Evolutionary conservation across 2,888 invertebrate species (phyloP).

Genomic region (Cephus rjabovi): DNA sequence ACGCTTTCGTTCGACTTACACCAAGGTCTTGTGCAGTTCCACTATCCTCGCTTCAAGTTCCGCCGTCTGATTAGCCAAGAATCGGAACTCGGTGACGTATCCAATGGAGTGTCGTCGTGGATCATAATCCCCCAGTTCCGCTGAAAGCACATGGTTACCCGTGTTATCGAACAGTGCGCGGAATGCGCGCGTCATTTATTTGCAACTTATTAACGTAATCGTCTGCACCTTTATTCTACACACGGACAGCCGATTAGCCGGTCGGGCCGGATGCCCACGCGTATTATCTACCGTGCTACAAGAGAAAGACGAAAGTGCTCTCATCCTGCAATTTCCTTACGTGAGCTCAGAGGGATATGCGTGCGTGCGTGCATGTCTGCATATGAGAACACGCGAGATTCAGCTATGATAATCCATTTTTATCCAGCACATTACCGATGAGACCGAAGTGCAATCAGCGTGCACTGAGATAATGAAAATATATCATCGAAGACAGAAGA

Average conservation of each 20-base stretch:
- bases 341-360: background rate
- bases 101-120: constrained; percentile 87
- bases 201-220: constrained; percentile 31
- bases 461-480: background rate
- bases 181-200: constrained; percentile 25
- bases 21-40: constrained; percentile 88
- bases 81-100: constrained; percentile 95
- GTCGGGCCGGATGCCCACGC: constrained; percentile 29
- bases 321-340: constrained; percentile 32
- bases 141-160: constrained; percentile 69
- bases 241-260: constrained; percentile 14
- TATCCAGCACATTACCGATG: background rate
- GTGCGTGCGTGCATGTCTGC: background rate
- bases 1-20: constrained; percentile 71
- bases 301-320: constrained; percentile 28
- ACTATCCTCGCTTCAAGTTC: constrained; percentile 90
- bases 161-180: constrained; percentile 13
- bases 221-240: constrained; percentile 17
- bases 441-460: background rate
- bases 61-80: constrained; percentile 91
- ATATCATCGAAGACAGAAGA: background rate
- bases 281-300: constrained; percentile 26
- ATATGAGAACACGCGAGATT: background rate
- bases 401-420: background rate
- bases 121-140: constrained; percentile 96